Conservation (phyloP, 2,888 invertebrate genomes). For the Metallyticus violacea region DNA sequence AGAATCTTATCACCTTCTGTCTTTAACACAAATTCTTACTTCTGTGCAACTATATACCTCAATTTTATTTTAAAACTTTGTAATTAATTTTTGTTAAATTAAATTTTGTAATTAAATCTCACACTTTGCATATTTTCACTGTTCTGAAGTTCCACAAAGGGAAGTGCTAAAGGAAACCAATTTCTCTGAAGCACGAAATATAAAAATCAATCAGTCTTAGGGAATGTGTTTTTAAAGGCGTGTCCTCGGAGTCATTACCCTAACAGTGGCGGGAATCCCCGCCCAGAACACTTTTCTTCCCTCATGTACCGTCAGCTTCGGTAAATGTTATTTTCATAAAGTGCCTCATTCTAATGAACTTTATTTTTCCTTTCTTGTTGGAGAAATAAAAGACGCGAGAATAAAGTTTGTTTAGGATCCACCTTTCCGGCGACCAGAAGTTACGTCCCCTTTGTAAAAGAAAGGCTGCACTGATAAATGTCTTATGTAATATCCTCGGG, state of each 20-base stretch:
- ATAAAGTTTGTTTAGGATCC: slow-evolving; percentile 2
- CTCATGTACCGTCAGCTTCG: neutral
- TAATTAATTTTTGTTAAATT: no score
- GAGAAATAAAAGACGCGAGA: neutral
- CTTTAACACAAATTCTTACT: no score
- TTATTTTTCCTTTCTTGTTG: neutral
- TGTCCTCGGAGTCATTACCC: neutral
- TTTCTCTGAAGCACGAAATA: slow-evolving; percentile 13
- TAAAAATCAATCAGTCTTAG: slow-evolving; percentile 21
- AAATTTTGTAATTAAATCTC: no score
- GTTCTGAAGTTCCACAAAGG: neutral
- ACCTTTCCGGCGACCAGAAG: slow-evolving; percentile 13
- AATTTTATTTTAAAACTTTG: no score
- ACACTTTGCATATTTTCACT: no score
- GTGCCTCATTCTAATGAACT: slow-evolving; percentile 2
- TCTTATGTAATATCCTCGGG: no score
- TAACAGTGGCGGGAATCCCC: neutral
- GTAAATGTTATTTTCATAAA: neutral
- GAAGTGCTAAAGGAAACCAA: neutral
- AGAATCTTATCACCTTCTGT: no score
- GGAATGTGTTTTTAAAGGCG: slow-evolving; percentile 6
- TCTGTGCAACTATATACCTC: no score
- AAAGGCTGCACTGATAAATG: neutral
- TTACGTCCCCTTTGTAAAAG: neutral
- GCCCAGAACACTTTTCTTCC: neutral